Evolutionary conservation across 2,113 vertebrate genomes (phyloP).

Genomic region (Microcebus jonahi): DNA sequence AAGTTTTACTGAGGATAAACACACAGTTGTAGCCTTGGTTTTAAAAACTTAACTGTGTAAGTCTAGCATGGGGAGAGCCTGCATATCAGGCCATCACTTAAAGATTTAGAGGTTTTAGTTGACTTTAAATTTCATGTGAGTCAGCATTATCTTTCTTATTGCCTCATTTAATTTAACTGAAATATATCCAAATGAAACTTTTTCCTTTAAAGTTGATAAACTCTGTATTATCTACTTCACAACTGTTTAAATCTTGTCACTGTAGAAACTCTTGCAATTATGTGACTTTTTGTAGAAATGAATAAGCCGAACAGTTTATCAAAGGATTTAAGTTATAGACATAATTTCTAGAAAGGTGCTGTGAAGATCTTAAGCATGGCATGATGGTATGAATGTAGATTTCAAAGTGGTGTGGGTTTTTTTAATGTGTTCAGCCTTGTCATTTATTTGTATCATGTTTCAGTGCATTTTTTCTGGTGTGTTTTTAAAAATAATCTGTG

Average conservation of each 20-base stretch:
- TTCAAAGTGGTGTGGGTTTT: background rate
- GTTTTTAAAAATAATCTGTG: background rate
- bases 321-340: background rate
- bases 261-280: background rate
- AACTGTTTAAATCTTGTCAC: background rate
- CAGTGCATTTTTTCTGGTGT: background rate
- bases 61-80: background rate
- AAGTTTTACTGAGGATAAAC: background rate
- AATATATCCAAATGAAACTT: background rate
- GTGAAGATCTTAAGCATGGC: background rate
- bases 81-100: background rate
- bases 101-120: background rate
- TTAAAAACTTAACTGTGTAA: rapidly evolving
- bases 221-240: background rate
- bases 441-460: background rate
- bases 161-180: background rate
- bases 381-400: rapidly evolving
- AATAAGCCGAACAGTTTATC: background rate
- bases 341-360: background rate
- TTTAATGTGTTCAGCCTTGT: background rate
- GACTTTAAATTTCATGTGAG: too few species aligned
- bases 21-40: background rate
- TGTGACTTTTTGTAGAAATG: background rate
- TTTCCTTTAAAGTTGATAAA: background rate
- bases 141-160: background rate